A percentile compares a stretch with the other conserved stretches of the same genome.
Evolutionary conservation across 2,797 vertebrate species (phyloP).

Genomic region (Sphenodon punctatus): DNA sequence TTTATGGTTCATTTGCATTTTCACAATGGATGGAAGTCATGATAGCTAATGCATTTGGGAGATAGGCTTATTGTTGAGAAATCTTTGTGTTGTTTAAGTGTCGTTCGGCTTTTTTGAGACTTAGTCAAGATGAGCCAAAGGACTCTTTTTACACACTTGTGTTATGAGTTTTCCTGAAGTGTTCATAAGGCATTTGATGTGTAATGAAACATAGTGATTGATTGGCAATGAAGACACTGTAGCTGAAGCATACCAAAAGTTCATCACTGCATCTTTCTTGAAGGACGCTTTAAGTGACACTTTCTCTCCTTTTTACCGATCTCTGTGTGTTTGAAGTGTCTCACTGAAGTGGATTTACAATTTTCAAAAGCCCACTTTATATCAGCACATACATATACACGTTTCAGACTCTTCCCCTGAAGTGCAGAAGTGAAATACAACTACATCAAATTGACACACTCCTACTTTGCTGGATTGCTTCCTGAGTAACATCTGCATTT

Average conservation of each 20-base stretch:
- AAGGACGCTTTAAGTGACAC: neutral
- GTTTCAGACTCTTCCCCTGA: neutral
- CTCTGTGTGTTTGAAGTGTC: neutral
- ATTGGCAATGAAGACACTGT: neutral
- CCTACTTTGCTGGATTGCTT: neutral
- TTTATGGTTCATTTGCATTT: no score
- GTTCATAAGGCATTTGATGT: neutral
- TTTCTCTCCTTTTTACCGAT: neutral
- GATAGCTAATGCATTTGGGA: neutral
- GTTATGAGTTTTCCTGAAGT: no score
- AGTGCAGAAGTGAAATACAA: constrained; percentile 1
- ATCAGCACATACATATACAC: neutral
- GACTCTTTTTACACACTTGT: no score
- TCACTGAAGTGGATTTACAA: neutral
- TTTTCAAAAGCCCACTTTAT: neutral
- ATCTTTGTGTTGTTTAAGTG: neutral
- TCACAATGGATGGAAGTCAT: no score
- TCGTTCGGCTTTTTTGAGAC: neutral
- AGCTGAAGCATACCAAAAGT: neutral
- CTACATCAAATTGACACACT: neutral
- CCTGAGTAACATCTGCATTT: neutral
- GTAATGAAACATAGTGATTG: neutral
- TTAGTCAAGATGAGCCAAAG: fast-evolving
- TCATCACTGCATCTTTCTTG: neutral
- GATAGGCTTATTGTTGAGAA: neutral